Conservation (phyloP, 2,797 vertebrate genomes). For the Lateolabrax maculatus region DNA sequence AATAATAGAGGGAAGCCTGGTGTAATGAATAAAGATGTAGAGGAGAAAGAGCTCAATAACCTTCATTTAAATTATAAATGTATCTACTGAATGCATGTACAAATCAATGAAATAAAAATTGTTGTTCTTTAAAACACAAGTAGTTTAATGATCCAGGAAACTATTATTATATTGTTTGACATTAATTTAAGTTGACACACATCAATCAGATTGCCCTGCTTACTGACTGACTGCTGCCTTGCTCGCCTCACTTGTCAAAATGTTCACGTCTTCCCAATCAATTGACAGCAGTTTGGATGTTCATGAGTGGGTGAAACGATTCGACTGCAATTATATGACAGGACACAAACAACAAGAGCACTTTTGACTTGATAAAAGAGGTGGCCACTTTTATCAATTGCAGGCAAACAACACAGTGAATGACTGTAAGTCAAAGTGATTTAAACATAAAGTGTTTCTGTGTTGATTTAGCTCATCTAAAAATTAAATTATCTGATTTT, state of each 20-base stretch:
- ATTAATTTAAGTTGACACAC: conserved; percentile 2
- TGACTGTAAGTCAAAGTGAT: conserved; percentile 25
- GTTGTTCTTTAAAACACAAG: neutral
- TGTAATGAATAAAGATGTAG: neutral
- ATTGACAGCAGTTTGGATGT: neutral
- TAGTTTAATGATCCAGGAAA: neutral
- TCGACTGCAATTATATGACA: neutral
- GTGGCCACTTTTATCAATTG: conserved; percentile 8
- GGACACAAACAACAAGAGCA: conserved; percentile 5
- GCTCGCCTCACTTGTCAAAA: neutral
- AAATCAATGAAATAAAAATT: neutral
- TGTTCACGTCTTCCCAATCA: neutral
- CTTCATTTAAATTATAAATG: neutral
- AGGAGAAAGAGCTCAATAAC: conserved; percentile 1
- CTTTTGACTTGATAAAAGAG: conserved; percentile 25
- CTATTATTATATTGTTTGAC: neutral
- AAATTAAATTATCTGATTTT: neutral
- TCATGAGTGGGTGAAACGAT: conserved; percentile 6
- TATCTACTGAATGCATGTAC: neutral
- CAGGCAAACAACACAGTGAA: conserved; percentile 9
- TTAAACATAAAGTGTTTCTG: conserved; percentile 6
- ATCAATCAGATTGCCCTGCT: neutral
- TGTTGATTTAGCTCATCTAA: conserved; percentile 7
- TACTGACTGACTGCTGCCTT: neutral
- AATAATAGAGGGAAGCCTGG: conserved; percentile 4